These are phyloP conservation scores for Leuciscus waleckii DNA, from an alignment of 2,797 vertebrate genomes.

Conservation along the genomic window DNA sequence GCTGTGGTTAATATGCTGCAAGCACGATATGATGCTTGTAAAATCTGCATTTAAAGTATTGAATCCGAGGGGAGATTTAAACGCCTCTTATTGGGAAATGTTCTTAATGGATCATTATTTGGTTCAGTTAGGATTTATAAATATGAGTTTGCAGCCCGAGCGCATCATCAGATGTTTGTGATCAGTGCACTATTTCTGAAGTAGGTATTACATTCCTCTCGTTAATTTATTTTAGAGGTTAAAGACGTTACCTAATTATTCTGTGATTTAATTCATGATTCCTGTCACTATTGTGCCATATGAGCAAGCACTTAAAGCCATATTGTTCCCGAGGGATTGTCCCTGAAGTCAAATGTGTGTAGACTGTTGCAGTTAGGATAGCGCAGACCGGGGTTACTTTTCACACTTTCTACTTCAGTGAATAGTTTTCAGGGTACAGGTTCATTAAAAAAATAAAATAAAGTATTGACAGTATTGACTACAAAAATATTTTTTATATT, in stretches of 20 bases:
- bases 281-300: not conserved
- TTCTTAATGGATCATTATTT: constrained; percentile 22
- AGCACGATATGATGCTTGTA: not conserved
- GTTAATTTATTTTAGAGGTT: constrained; percentile 3
- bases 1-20: constrained; percentile 1
- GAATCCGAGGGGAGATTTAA: not conserved
- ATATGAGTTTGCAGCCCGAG: not conserved
- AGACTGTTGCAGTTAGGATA: not conserved
- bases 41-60: constrained; percentile 12
- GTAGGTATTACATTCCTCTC: not conserved
- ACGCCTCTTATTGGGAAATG: not conserved
- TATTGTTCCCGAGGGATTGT: not conserved
- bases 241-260: not conserved
- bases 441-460: not conserved
- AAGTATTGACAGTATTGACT: too few relatives aligned
- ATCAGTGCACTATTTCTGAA: not conserved
- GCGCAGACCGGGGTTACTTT: not conserved
- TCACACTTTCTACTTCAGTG: not conserved
- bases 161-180: constrained; percentile 27
- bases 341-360: not conserved
- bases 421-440: not conserved
- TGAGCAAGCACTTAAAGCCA: not conserved
- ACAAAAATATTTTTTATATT: too few relatives aligned
- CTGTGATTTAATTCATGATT: not conserved
- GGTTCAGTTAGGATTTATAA: constrained; percentile 7